phyloP scores from a whole-genome alignment of 2,797 vertebrate species.

The Molossus alvarezi region DNA sequence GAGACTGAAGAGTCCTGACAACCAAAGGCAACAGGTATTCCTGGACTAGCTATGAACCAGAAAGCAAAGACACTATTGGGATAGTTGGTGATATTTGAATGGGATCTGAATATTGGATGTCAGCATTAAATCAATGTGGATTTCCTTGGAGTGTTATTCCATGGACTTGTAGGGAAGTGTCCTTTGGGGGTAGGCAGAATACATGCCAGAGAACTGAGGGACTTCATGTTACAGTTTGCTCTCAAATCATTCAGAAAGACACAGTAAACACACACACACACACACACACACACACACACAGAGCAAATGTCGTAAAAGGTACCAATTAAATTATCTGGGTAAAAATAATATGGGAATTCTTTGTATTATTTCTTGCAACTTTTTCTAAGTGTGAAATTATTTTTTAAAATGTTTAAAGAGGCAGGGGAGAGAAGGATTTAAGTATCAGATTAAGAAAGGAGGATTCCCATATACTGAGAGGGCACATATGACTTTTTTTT shows the following conservation, averaged over 20 bases:
- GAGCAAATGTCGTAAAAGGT: not conserved
- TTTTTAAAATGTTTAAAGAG: slow-evolving; percentile 26
- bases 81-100: not conserved
- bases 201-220: not conserved
- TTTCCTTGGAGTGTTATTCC: not conserved
- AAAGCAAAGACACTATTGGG: not conserved
- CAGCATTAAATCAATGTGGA: not conserved
- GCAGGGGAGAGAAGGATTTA: not conserved
- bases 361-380: not conserved
- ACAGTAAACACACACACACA: not conserved
- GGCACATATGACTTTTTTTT: not conserved
- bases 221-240: not conserved
- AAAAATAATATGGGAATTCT: not conserved
- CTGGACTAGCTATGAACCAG: not conserved
- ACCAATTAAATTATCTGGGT: not conserved
- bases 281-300: not conserved
- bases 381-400: not conserved
- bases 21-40: accelerated
- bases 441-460: not conserved
- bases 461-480: not conserved
- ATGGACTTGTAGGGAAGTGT: not conserved
- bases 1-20: not conserved
- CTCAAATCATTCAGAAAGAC: not conserved
- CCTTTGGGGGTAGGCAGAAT: not conserved
- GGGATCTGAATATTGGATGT: not conserved